These are phyloP conservation scores for Nasonia oneida DNA, from an alignment of 2,888 invertebrate species.

Conservation along the genomic window DNA sequence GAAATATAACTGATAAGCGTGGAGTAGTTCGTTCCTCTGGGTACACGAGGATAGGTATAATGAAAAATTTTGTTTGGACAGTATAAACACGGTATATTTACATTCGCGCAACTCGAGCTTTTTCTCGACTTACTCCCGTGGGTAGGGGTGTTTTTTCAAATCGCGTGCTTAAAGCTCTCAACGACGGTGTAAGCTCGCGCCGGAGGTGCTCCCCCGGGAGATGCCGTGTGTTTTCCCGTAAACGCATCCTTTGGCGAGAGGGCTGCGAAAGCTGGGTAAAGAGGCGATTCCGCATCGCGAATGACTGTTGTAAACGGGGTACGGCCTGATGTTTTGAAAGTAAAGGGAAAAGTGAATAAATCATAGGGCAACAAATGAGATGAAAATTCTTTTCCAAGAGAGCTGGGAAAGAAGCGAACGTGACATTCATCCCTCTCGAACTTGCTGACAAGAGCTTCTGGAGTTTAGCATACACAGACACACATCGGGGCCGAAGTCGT, in stretches of 20 bases:
- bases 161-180: constrained; percentile 1
- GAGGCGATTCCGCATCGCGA: neutral
- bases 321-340: neutral
- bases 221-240: neutral
- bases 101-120: neutral
- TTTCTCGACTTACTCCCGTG: neutral
- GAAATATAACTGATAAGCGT: neutral
- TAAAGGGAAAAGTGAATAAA: neutral
- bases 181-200: neutral
- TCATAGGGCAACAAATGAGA: neutral
- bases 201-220: neutral
- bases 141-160: neutral
- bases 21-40: neutral
- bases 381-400: constrained; percentile 3
- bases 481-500: neutral
- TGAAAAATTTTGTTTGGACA: neutral
- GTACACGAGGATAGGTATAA: neutral
- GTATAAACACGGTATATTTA: neutral
- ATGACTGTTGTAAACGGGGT: neutral
- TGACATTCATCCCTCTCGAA: neutral
- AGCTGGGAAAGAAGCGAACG: neutral
- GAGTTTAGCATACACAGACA: neutral
- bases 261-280: neutral
- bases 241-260: neutral
- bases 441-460: constrained; percentile 1